phyloP scores from a whole-genome alignment of 2,888 invertebrate genomes.

The Synergus gifuensis region DNA sequence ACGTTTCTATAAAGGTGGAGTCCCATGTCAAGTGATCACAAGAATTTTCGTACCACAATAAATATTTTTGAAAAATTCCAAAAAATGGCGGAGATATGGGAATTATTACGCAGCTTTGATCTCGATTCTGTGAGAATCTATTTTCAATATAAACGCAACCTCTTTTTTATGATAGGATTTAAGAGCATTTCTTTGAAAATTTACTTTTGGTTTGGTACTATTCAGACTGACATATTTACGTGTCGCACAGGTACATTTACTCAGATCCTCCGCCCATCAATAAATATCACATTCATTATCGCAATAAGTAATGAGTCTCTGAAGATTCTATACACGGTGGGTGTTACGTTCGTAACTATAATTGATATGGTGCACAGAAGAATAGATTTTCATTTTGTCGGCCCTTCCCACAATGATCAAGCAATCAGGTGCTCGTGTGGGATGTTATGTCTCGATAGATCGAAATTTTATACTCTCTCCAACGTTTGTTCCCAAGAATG shows the following conservation, averaged over 20 bases:
- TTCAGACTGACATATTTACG: too few relatives aligned
- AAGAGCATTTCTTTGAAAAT: too few relatives aligned
- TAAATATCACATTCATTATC: constrained; percentile 30
- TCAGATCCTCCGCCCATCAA: constrained; percentile 1
- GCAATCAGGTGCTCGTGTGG: constrained; percentile 40
- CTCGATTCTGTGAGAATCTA: too few relatives aligned
- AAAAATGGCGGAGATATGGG: too few relatives aligned
- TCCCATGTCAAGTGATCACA: too few relatives aligned
- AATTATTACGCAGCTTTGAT: too few relatives aligned
- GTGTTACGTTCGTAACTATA: constrained; percentile 29
- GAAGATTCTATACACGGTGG: constrained; percentile 7
- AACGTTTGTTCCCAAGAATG: background rate
- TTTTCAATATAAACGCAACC: too few relatives aligned
- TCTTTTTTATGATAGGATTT: too few relatives aligned
- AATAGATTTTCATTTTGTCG: constrained; percentile 35
- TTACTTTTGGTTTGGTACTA: background rate
- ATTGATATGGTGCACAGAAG: constrained; percentile 38
- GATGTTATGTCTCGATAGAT: constrained; percentile 33
- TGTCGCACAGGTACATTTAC: too few relatives aligned
- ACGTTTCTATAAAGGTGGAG: too few relatives aligned
- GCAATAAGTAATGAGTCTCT: constrained; percentile 20
- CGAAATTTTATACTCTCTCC: background rate
- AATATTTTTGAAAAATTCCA: too few relatives aligned
- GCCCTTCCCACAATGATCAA: constrained; percentile 39
- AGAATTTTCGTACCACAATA: too few relatives aligned